Percentiles rank a stretch among this genome's conserved stretches.
phyloP scores from a whole-genome alignment of 2,888 invertebrate species.

The Acronicta leporina region DNA sequence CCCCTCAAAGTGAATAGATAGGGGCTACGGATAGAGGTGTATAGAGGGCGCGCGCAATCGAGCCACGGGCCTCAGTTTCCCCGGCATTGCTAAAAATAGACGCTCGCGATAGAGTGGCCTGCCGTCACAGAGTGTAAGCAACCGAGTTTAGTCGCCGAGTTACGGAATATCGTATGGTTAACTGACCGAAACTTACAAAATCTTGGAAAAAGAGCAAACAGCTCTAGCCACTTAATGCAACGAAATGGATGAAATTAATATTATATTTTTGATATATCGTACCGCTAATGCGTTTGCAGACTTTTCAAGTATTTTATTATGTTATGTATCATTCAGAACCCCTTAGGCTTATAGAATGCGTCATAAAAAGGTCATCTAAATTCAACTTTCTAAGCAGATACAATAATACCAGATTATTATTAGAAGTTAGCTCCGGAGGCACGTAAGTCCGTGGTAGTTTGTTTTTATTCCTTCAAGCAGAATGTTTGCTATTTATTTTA shows the following conservation, averaged over 20 bases:
- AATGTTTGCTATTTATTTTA: no score
- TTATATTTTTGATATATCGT: slow-evolving; percentile 35
- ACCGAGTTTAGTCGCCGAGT: slow-evolving; percentile 42
- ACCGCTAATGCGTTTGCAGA: slow-evolving; percentile 20
- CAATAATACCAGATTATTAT: slow-evolving; percentile 33
- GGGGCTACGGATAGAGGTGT: slow-evolving; percentile 65
- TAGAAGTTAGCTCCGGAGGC: slow-evolving; percentile 15
- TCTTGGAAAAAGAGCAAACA: slow-evolving; percentile 25
- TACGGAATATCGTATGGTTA: slow-evolving; percentile 39
- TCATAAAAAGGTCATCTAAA: slow-evolving; percentile 39
- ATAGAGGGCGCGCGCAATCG: slow-evolving; percentile 77
- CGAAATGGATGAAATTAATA: slow-evolving; percentile 29
- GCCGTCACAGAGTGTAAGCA: slow-evolving; percentile 62
- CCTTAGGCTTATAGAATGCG: slow-evolving; percentile 21
- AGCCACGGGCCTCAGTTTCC: slow-evolving; percentile 79
- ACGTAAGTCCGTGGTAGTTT: slow-evolving; percentile 18
- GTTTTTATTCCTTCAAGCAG: background rate
- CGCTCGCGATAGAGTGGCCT: slow-evolving; percentile 77
- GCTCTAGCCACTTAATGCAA: slow-evolving; percentile 24
- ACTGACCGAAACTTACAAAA: slow-evolving; percentile 45
- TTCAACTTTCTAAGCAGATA: slow-evolving; percentile 38
- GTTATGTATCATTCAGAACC: slow-evolving; percentile 21
- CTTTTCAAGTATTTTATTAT: slow-evolving; percentile 25
- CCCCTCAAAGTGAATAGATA: slow-evolving; percentile 78
- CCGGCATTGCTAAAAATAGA: slow-evolving; percentile 86